Evolutionary conservation across 2,797 vertebrate genomes (phyloP), one percentile per base, ranked within the genome.

Genomic region (Aotus griseimembra): DNA sequence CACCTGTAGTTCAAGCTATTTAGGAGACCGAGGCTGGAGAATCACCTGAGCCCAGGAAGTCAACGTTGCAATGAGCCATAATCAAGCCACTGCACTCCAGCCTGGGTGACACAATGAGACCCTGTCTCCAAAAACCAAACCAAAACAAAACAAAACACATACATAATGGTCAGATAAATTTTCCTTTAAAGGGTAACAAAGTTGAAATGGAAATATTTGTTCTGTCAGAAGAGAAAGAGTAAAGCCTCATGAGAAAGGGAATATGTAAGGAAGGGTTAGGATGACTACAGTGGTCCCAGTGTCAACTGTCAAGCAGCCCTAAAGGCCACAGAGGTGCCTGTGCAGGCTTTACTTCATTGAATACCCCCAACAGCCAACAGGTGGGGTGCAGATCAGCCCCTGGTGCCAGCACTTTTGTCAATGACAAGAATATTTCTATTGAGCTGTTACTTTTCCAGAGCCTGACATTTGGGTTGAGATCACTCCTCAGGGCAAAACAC

Each of bases 381-480:
- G 30, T 20, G 39, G 39, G 22, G 24, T 81, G 93, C 93, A 83
- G 76, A 48, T 14, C 33, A 75, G 76, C 20, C 64, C 81, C 46
- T 14, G 39, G 46, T 36, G 39, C 46, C 79, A 93, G 26, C 30
- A 26, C 44, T 55, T 75, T 52, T 24, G 28, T 67, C 86, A 86
- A 20, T 84, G 44, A 95, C 44, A 84, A 76, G 77, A 79, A 41
- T 48, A 70, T 95, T 88, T 72, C 88, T 88, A 30, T 44, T 46
- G 50, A 96, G 50, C 46, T 90, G 58, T 64, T 94, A 46, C 26
- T 94, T 95, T 94, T 22, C 82, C 28, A 61, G 72, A 93, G 19
- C 48, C 39, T 97, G 95, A 93, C 91, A 58, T 92, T 44, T 88
- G 80, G 88, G 57, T 10, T 94, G 80, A 39, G 44, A 97, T 79